phyloP scores from a whole-genome alignment of 2,113 vertebrate genomes.

The Caranx melampygus region DNA sequence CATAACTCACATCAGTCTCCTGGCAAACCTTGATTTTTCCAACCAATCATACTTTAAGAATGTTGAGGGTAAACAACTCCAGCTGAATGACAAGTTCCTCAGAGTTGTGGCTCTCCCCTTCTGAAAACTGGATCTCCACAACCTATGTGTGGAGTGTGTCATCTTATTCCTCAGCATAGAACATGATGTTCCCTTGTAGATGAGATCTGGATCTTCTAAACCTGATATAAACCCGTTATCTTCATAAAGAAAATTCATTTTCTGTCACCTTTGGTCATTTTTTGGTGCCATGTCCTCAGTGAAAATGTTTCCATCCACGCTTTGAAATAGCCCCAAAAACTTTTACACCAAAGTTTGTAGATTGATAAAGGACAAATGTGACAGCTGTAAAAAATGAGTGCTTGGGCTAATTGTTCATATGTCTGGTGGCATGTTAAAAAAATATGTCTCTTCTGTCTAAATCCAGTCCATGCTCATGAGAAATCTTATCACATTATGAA shows the following conservation, averaged over 20 bases:
- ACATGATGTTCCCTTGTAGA: conserved; percentile 10
- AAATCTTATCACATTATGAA: too few species aligned
- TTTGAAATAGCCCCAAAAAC: not conserved
- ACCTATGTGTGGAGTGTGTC: conserved; percentile 26
- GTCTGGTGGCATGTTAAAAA: too few species aligned
- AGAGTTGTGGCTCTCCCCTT: conserved; percentile 27
- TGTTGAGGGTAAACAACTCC: conserved; percentile 77
- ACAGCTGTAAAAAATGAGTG: not conserved
- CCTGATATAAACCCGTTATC: not conserved
- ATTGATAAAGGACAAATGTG: not conserved
- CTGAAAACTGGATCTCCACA: conserved; percentile 29
- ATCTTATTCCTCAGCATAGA: conserved; percentile 6
- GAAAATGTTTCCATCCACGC: not conserved
- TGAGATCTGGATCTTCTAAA: not conserved
- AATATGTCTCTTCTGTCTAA: too few species aligned
- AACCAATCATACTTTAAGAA: conserved; percentile 77
- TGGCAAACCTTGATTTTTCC: conserved; percentile 76
- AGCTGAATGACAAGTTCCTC: conserved; percentile 78
- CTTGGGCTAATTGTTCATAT: too few species aligned
- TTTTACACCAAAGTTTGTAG: not conserved
- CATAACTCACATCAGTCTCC: conserved; percentile 77
- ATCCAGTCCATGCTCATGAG: too few species aligned
- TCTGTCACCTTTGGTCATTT: not conserved
- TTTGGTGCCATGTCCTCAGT: not conserved
- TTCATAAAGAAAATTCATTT: not conserved